These are phyloP conservation scores for Drosophila sucinea DNA, from an alignment of 1,140 invertebrate species.

Conservation along the genomic window DNA sequence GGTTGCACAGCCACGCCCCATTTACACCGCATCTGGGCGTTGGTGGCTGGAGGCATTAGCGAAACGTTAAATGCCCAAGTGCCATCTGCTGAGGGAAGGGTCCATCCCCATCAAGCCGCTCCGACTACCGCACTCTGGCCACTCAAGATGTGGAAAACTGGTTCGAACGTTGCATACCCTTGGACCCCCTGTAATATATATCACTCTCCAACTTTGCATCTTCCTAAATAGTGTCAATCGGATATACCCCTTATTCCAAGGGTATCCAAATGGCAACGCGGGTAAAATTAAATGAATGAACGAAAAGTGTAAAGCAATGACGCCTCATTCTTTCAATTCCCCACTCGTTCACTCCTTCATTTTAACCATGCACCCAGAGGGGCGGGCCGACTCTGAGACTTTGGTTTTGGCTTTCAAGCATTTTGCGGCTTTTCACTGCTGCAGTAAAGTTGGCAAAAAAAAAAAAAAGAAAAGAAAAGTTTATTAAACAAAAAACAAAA, in stretches of 20 bases:
- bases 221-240: too few relatives aligned
- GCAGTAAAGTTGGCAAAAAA: conserved; percentile 42
- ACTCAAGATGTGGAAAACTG: conserved; percentile 8
- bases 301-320: conserved; percentile 82
- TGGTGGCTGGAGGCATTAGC: conserved; percentile 68
- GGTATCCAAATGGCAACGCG: conserved; percentile 16
- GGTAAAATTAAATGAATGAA: conserved; percentile 78
- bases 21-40: conserved; percentile 57
- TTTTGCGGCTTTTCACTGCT: conserved; percentile 17
- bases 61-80: conserved; percentile 79
- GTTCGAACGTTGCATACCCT: background rate
- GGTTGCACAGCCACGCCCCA: conserved; percentile 65
- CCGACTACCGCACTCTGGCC: conserved; percentile 19
- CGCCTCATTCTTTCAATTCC: conserved; percentile 50
- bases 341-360: conserved; percentile 54
- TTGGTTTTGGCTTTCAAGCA: conserved; percentile 23
- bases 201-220: too few relatives aligned
- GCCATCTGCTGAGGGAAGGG: conserved; percentile 51
- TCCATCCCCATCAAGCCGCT: background rate
- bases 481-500: background rate
- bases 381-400: conserved; percentile 33
- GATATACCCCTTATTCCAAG: background rate
- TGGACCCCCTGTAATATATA: background rate
- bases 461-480: conserved; percentile 38
- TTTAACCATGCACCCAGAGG: background rate